Percentiles rank a stretch among this genome's conserved stretches.
Evolutionary conservation across 2,797 vertebrate species (phyloP).

Genomic region (Danio tinwini): DNA sequence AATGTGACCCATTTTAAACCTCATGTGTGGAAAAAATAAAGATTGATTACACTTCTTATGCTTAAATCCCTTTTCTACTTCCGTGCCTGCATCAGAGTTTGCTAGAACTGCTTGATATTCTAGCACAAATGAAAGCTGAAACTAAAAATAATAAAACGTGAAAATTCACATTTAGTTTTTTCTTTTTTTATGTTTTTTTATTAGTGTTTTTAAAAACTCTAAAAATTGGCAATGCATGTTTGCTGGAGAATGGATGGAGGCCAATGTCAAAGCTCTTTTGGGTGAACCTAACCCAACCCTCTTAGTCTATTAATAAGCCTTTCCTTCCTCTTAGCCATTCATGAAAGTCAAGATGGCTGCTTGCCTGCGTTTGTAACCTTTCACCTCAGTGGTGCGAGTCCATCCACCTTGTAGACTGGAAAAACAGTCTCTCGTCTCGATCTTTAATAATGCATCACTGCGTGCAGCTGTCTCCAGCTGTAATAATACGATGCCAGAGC

Average conservation of each 20-base stretch:
- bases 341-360: conserved; percentile 45
- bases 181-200: background rate
- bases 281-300: conserved; percentile 29
- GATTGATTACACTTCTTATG: too few relatives aligned
- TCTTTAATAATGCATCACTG: conserved; percentile 21
- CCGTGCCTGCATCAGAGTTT: too few relatives aligned
- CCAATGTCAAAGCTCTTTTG: conserved; percentile 33
- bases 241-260: conserved; percentile 17
- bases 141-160: too few relatives aligned
- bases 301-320: conserved; percentile 58
- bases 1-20: too few relatives aligned
- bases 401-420: background rate
- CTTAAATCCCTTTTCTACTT: too few relatives aligned
- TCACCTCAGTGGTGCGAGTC: conserved; percentile 20
- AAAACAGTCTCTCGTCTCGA: background rate
- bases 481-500: background rate
- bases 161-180: too few relatives aligned
- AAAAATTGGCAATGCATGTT: background rate
- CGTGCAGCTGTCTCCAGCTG: background rate
- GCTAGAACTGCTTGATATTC: too few relatives aligned
- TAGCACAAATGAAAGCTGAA: too few relatives aligned
- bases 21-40: too few relatives aligned
- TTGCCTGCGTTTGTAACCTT: conserved; percentile 47
- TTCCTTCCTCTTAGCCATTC: conserved; percentile 54
- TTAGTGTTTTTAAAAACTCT: background rate